Evolutionary conservation across 1,140 invertebrate genomes (phyloP).

Genomic region (Diplogasteroides magnus): DNA sequence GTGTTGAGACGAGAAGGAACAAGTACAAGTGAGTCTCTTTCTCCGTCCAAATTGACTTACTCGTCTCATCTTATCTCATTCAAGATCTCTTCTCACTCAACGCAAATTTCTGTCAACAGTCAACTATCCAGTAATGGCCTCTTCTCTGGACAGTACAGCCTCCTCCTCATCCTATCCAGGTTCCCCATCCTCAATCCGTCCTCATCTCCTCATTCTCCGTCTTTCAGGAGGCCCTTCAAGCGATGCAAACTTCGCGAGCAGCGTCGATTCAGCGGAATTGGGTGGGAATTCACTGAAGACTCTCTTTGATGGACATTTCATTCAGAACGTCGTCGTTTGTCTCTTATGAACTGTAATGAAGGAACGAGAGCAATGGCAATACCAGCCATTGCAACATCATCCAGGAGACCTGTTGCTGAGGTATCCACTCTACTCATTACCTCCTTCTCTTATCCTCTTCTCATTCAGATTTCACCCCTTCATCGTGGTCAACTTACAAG

Average conservation of each 20-base stretch:
- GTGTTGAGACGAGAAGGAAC: constrained; percentile 8
- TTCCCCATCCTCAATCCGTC: neutral
- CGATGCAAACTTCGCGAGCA: constrained; percentile 18
- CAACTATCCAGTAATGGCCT: constrained; percentile 17
- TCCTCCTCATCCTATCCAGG: constrained; percentile 3
- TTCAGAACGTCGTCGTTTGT: constrained; percentile 20
- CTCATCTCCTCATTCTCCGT: neutral
- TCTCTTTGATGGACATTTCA: neutral
- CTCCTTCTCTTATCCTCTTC: neutral
- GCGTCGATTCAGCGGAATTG: constrained; percentile 18
- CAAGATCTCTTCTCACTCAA: constrained; percentile 19
- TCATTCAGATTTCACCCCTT: neutral
- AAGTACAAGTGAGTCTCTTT: constrained; percentile 15
- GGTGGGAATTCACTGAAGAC: constrained; percentile 2
- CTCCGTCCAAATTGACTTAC: neutral
- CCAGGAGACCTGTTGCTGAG: neutral
- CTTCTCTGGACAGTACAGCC: constrained; percentile 10
- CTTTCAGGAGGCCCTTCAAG: neutral
- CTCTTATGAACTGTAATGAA: constrained; percentile 11
- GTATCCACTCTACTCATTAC: neutral
- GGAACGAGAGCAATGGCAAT: neutral
- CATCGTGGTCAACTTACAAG: neutral
- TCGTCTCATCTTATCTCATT: neutral
- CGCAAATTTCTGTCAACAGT: constrained; percentile 23
- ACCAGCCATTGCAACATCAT: neutral